These are phyloP conservation scores for Willisornis vidua DNA, from an alignment of 2,113 vertebrate genomes.

Conservation along the genomic window DNA sequence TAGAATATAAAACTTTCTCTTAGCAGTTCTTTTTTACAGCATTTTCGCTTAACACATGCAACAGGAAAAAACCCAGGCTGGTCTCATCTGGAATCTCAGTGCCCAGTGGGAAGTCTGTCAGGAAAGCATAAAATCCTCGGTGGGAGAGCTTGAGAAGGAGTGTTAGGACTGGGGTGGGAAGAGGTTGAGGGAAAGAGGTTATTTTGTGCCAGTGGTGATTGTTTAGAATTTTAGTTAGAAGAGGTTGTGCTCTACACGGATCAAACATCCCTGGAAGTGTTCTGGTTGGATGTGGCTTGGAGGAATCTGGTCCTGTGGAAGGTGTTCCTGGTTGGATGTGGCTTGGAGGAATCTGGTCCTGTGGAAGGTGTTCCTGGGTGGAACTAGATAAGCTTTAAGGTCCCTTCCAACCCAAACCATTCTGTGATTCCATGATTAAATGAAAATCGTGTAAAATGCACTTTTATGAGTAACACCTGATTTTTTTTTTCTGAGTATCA, in stretches of 20 bases:
- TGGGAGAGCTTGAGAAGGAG: neutral
- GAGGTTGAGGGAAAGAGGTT: neutral
- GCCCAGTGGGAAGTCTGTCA: neutral
- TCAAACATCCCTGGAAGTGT: neutral
- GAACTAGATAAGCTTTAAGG: neutral
- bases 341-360: too few species aligned
- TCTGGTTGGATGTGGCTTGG: neutral
- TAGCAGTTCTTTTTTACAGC: too few species aligned
- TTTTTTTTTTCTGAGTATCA: neutral
- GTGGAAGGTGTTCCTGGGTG: neutral
- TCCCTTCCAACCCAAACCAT: neutral
- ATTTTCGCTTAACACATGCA: too few species aligned
- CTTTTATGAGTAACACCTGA: neutral
- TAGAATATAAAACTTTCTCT: too few species aligned
- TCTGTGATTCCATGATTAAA: neutral
- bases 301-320: accelerated
- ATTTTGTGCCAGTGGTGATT: neutral
- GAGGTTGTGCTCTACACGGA: neutral
- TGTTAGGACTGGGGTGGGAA: too few species aligned
- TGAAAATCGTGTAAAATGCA: neutral
- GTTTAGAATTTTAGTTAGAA: neutral
- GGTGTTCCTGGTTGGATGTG: neutral
- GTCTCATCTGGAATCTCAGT: accelerated
- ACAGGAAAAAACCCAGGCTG: too few species aligned
- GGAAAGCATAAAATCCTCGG: neutral